Evolutionary conservation across 23 tunicate species (phyloP), one percentile per base, ranked within the genome.

Genomic region (Oikopleura dioica): DNA sequence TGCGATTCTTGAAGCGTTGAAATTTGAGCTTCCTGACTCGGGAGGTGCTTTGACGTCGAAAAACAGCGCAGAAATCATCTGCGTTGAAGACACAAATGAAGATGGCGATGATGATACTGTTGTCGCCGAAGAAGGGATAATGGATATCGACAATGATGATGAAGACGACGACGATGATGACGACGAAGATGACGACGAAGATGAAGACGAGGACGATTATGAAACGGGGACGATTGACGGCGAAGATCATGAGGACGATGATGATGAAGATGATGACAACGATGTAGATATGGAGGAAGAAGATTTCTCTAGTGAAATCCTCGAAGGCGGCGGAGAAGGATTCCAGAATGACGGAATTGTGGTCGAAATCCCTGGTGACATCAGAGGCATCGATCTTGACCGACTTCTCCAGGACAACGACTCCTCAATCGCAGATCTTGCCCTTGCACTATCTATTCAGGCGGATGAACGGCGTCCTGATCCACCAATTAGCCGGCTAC

Each of bases 141-240:
- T 79, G 0, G 84, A 79, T 78, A 88, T 81, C 51, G 85, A 79
- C 26, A 87, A 88, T 23, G 84, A 78, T 33, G 87, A 83, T 0
- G 87, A 83, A 37, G 87, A 83, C 38, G 84, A 80, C 24, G 84
- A 78, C 28, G 87, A 83, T 1, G 87, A 83, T 34, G 83, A 80
- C 0, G 88, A 88, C 38, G 84, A 85, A 36, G 96, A 84, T 35
- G 86, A 81, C 51, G 81, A 76, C 1, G 89, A 79, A 36, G 85
- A 84, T 51, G 88, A 88, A 21, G 85, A 84, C 38, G 85, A 77
- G n/a, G 84, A 81, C 1, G 78, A 68, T 50, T 83, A 86, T 33
- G 86, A 82, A 36, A 78, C 82, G n/a, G n/a, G n/a, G n/a, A n/a
- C n/a, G n/a, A n/a, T n/a, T n/a, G 72, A 63, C 31, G 72, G n/a